Conservation (phyloP, 2,888 invertebrate genomes). For the Heliconius erato region DNA sequence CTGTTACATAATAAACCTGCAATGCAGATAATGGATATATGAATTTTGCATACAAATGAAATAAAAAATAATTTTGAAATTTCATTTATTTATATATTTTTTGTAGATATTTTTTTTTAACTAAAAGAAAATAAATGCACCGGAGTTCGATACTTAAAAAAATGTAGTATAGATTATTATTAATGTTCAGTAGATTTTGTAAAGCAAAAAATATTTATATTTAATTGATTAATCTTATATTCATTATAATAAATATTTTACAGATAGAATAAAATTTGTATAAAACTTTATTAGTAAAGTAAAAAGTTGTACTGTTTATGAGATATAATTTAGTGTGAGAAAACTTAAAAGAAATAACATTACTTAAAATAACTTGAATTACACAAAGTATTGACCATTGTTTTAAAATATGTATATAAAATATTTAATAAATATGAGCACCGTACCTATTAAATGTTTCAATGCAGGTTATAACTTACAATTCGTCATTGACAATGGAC, state of each 20-base stretch:
- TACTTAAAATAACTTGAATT: not conserved
- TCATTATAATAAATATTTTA: no score
- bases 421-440: not conserved
- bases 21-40: slow-evolving; percentile 30
- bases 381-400: not conserved
- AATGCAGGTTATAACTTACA: slow-evolving; percentile 23
- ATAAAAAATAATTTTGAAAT: no score
- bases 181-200: no score
- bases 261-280: no score
- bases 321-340: not conserved
- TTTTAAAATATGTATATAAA: not conserved
- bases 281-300: no score
- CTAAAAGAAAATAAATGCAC: no score
- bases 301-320: not conserved
- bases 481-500: slow-evolving; percentile 28
- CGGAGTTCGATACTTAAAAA: no score
- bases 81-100: not conserved
- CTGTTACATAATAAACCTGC: slow-evolving; percentile 35
- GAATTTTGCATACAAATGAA: not conserved
- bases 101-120: not conserved
- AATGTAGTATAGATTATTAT: no score
- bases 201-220: no score
- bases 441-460: not conserved
- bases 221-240: no score
- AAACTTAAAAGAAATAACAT: not conserved